Evolutionary conservation across 2,888 invertebrate species (phyloP).

Genomic region (Tryphoninae sp.): DNA sequence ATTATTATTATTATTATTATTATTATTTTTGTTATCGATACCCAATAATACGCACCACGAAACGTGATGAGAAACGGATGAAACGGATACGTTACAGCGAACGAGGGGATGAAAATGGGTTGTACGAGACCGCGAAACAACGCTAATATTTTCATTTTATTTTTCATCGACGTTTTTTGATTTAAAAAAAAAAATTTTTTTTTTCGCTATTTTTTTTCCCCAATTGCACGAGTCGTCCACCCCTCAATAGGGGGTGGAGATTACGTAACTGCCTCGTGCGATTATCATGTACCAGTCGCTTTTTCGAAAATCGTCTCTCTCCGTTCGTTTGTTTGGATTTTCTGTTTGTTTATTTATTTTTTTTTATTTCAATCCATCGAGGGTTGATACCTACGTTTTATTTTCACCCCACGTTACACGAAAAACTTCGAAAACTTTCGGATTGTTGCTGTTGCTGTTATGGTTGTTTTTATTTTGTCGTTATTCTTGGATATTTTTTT

Average conservation of each 20-base stretch:
- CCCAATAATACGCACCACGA: slow-evolving; percentile 24
- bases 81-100: slow-evolving; percentile 29
- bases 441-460: slow-evolving; percentile 8
- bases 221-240: too few relatives aligned
- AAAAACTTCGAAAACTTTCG: slow-evolving; percentile 2
- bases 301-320: slow-evolving; percentile 27
- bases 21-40: not conserved
- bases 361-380: slow-evolving; percentile 23
- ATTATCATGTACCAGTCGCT: slow-evolving; percentile 46
- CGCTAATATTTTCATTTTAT: slow-evolving; percentile 4
- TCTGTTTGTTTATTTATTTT: slow-evolving; percentile 9
- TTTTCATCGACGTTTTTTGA: slow-evolving; percentile 7
- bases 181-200: slow-evolving; percentile 4
- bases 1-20: not conserved
- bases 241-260: slow-evolving; percentile 19
- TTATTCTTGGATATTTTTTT: slow-evolving; percentile 45
- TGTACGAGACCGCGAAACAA: not conserved
- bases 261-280: slow-evolving; percentile 55
- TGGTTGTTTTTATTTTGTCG: slow-evolving; percentile 10
- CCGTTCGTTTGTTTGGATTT: slow-evolving; percentile 37
- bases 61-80: slow-evolving; percentile 32
- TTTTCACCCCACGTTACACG: not conserved
- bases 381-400: slow-evolving; percentile 44
- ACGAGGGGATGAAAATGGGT: not conserved
- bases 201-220: not conserved